Base-by-base conservation (phyloP, 1,140 invertebrate genomes). In the Drosophila takahashii region DNA sequence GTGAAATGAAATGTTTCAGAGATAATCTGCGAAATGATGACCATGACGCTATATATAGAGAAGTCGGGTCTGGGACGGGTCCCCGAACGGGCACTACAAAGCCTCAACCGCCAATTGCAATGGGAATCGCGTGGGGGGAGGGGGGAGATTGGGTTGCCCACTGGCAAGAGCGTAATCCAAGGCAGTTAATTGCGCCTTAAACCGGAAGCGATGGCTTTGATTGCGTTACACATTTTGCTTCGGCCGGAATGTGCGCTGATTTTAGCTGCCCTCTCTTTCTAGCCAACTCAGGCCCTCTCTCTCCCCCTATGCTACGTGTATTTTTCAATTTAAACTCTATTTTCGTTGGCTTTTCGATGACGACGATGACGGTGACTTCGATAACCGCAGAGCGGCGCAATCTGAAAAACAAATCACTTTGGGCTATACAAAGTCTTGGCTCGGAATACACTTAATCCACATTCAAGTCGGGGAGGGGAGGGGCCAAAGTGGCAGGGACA, bases 131-230 rank as follows among this genome's bases (percentile, higher is more conserved):
- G n/a, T n/a, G 13, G 45, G 45, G 22, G 45, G 42, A 18, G 16
- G 18, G 13, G 45, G 2, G n/a, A 27, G 47, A 74, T 52, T 69
- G 50, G 42, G 29, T 22, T 53, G 59, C 48, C 59, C 59, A 62
- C 48, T 62, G 67, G 67, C 67, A 71, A 70, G 61, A 70, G 81
- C 84, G 84, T 87, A 89, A 87, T 89, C 84, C 84, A 80, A 90
- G 80, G 66, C 67, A 74, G 85, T 89, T 90, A 90, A 89, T 89
- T 90, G 84, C 85, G 84, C 69, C 85, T 89, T 84, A 89, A 89
- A 90, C 84, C 84, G 84, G 84, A 89, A 89, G 85, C 84, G 85
- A 84, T 89, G 85, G 84, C 86, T 89, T 89, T 89, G 85, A 89
- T 89, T 89, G 84, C 84, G 84, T 90, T 89, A 89, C 85, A 89